Conservation (phyloP, 2,113 vertebrate species). For the Corythoichthys haematopterus region DNA sequence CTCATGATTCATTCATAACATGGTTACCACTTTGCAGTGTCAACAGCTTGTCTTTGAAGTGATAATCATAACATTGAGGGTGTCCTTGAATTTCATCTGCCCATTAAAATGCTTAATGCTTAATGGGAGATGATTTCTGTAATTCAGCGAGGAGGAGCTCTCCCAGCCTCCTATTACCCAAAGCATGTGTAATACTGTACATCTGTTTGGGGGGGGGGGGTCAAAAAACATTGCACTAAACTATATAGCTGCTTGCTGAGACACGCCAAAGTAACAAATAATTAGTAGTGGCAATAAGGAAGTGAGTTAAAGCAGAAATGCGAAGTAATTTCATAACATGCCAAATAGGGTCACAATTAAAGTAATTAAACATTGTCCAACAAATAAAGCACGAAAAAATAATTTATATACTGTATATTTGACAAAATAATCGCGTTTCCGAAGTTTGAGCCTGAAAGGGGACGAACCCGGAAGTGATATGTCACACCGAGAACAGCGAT, state of each 20-base stretch:
- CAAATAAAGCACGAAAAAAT: no score
- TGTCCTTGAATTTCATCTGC: conserved; percentile 66
- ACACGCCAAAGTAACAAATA: not conserved
- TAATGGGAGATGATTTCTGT: conserved; percentile 70
- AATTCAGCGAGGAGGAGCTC: conserved; percentile 67
- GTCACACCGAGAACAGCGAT: no score
- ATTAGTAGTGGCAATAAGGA: not conserved
- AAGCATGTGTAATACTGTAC: conserved; percentile 56
- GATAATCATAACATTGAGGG: conserved; percentile 73
- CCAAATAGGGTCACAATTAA: no score
- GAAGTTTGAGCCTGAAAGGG: no score
- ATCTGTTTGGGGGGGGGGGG: conserved; percentile 48
- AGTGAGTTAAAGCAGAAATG: not conserved
- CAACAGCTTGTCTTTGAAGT: conserved; percentile 75
- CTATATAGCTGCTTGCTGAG: not conserved
- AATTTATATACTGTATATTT: no score
- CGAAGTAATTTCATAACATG: no score
- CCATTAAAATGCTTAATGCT: conserved; percentile 72
- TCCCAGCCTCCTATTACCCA: conserved; percentile 61
- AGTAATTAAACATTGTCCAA: no score
- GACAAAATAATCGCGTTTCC: no score
- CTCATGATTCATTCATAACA: conserved; percentile 71
- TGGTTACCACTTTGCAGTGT: conserved; percentile 66
- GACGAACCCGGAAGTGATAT: no score
- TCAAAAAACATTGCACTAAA: conserved; percentile 24